Evolutionary conservation across 2,888 invertebrate genomes (phyloP), one percentile per base, ranked within the genome.

Genomic region (Eilema sororculum): DNA sequence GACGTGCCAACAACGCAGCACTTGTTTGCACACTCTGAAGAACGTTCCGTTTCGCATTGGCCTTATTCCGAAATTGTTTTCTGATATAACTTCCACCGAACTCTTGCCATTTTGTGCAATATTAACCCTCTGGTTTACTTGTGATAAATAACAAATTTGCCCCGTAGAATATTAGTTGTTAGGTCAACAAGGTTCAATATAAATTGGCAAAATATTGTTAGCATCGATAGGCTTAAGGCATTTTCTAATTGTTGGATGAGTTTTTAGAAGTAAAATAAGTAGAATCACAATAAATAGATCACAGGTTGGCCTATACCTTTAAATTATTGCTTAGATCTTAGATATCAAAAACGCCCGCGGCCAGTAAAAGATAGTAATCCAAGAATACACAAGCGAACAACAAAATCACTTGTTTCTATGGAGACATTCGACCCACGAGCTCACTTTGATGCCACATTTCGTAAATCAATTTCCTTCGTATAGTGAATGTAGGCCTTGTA

Each of bases 381-480:
- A 20, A 52, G 52, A n/a, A 52, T n/a, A n/a, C 52, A 52, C n/a
- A 9, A 52, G 52, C 20, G 41, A 41, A n/a, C 52, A 52, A 52
- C n/a, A 52, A 52, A n/a, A 52, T 52, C n/a, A 52, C 52, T 52
- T 52, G 52, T 52, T 52, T 52, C 52, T 52, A 52, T 52, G 6
- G 52, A 52, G 46, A 46, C 20, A 46, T 20, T n/a, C 52, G n/a
- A 52, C 46, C 46, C 20, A 46, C 20, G 52, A n/a, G 9, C 8
- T 52, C 16, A 41, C 62, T 62, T 41, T 9, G 62, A 62, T 62
- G 62, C 25, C 25, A 41, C 62, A 62, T 25, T 67, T 28, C 22
- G 59, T 28, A 16, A 67, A 60, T 67, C 67, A 67, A 60, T 67
- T 59, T 60, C 46, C 62, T 37, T 20, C 41, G 25, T 46, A 60